Percentiles rank a stretch among this genome's conserved stretches.
Conservation (phyloP, 2,797 vertebrate genomes). For the Avahi laniger region DNA sequence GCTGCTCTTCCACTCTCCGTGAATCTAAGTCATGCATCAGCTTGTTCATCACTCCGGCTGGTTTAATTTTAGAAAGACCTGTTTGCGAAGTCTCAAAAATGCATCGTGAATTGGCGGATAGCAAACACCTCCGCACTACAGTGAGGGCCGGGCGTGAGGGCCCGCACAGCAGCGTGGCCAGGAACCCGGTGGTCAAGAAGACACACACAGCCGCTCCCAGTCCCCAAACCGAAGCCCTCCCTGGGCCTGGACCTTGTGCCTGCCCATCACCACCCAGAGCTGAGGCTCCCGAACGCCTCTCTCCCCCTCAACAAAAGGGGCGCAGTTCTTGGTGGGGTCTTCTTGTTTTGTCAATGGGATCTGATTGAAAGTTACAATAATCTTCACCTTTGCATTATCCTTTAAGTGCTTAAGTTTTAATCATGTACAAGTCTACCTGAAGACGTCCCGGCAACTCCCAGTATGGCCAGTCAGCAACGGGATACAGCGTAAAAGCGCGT, state of each 20-base stretch:
- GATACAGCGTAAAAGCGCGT: conserved; percentile 75
- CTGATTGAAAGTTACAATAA: conserved; percentile 76
- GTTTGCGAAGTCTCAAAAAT: conserved; percentile 72
- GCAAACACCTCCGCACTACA: conserved; percentile 47
- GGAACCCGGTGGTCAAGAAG: neutral
- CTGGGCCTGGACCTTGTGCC: neutral
- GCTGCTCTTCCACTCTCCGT: neutral
- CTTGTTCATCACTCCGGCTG: conserved; percentile 69
- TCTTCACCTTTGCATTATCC: conserved; percentile 77
- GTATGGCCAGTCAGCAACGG: conserved; percentile 65
- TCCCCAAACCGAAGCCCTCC: neutral
- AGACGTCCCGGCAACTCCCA: conserved; percentile 76
- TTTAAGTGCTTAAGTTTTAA: conserved; percentile 81
- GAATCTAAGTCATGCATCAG: neutral
- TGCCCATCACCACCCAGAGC: conserved; percentile 41
- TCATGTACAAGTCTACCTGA: conserved; percentile 83
- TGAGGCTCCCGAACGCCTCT: neutral
- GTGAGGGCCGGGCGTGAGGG: neutral
- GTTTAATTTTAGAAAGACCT: conserved; percentile 77
- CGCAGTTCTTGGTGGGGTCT: neutral
- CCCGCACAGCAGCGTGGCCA: neutral
- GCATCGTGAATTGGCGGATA: conserved; percentile 68
- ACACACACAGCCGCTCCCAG: neutral
- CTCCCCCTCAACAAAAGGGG: neutral
- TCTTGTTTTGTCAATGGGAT: conserved; percentile 74